Base-by-base conservation (phyloP, 2,888 invertebrate genomes). In the Nudaria mundana region DNA sequence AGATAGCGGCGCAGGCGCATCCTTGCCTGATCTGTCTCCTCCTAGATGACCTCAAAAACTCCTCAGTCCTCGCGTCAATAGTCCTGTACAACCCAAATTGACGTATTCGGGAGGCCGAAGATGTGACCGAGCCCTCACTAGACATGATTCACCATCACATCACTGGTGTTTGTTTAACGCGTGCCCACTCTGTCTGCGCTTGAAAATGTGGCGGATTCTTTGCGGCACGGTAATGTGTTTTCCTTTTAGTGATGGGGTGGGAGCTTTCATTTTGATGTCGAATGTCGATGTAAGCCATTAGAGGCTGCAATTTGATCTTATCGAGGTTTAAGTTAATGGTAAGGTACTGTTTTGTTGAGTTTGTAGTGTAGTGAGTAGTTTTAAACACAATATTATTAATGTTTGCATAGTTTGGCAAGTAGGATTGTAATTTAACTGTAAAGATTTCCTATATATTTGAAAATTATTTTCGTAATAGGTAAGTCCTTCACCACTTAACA, bases 1-100 rank as follows among this genome's bases (percentile, higher is more conserved):
- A 82, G 1, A 85, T 70, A 5, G 79, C 83, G 0, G 88, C 88
- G 60, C 88, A 88, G 0, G 77, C 78, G 58, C 87, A 87, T 50
- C 87, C 87, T 53, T 84, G 85, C 35, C 74, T 63, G 5, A 88
- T 73, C 63, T 88, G 88, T 10, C 83, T 60, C 42, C 67, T 79
- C 49, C 76, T 76, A 1, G 88, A 88, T 34, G 86, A 55, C 44
- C 71, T 71, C 16, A 87, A 56, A 45, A 88, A 88, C 60, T 87
- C 86, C 57, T 85, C 84, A 0, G 86, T 86, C 52, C 76, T 71
- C 3, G 78, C 74, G 38, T 88, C 87, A 10, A 87, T 84, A 23
- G 73, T 79, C 47, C 83, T 66, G 63, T 88, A 87, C 45, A 88
- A 50, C 2, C 87, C 88, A 26, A 88, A 84, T 55, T 84, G 84